Evolutionary conservation across 1,140 invertebrate genomes (phyloP).

Genomic region (Drosophila eugracilis): DNA sequence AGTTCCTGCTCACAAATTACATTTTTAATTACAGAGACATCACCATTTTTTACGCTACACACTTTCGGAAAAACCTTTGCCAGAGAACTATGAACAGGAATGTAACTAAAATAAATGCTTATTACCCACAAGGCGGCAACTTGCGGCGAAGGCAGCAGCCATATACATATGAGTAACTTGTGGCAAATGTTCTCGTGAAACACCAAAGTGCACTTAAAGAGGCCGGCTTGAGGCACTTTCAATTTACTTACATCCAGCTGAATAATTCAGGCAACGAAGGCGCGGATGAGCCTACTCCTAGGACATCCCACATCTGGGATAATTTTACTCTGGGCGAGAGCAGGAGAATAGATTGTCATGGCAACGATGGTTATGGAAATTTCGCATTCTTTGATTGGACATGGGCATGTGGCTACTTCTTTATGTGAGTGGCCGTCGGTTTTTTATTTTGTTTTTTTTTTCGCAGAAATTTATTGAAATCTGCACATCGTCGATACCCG

Average conservation of each 20-base stretch:
- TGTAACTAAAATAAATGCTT: constrained; percentile 42
- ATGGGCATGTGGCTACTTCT: constrained; percentile 19
- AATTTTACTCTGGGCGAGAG: constrained; percentile 21
- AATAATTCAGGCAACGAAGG: constrained; percentile 3
- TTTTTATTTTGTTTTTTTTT: background rate
- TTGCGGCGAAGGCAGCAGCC: constrained; percentile 1
- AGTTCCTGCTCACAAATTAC: background rate
- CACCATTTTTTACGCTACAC: background rate
- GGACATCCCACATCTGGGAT: constrained; percentile 5
- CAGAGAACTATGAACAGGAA: constrained; percentile 11
- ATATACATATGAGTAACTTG: constrained; percentile 23
- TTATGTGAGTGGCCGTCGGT: constrained; percentile 1
- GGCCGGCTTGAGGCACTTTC: constrained; percentile 35
- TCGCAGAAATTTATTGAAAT: constrained; percentile 18
- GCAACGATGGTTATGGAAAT: constrained; percentile 5
- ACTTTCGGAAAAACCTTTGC: background rate
- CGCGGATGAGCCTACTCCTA: constrained; percentile 16
- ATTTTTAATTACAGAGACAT: background rate
- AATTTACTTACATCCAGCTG: constrained; percentile 26
- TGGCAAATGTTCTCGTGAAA: constrained; percentile 25
- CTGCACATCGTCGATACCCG: constrained; percentile 6
- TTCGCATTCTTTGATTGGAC: constrained; percentile 33
- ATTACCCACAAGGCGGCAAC: constrained; percentile 29
- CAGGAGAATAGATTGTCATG: constrained; percentile 21
- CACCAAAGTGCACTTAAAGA: constrained; percentile 50